Evolutionary conservation across 2,113 vertebrate species (phyloP).

Genomic region (Salminus brasiliensis): DNA sequence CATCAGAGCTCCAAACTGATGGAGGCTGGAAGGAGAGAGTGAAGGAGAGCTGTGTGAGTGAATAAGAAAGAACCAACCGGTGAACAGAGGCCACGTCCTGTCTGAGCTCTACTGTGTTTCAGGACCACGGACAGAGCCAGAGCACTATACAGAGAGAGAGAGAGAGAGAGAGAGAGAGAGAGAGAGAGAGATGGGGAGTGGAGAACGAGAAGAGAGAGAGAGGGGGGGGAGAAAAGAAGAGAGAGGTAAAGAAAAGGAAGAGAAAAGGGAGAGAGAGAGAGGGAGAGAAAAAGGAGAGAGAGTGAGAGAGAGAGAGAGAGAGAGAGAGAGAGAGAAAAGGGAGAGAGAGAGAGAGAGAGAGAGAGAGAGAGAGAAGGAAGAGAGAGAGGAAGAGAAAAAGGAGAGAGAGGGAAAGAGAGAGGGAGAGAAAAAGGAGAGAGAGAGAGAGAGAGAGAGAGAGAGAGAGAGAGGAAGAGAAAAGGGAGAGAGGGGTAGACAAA

Average conservation of each 20-base stretch:
- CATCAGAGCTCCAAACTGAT: slow-evolving; percentile 39
- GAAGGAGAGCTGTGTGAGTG: no score
- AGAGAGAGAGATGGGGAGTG: neutral
- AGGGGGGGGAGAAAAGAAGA: neutral
- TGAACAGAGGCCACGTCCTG: slow-evolving; percentile 3
- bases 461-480: neutral
- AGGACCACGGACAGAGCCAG: no score
- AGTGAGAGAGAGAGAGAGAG: neutral
- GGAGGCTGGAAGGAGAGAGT: slow-evolving; percentile 11
- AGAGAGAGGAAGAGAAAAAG: no score
- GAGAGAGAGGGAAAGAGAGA: no score
- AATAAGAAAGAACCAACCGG: slow-evolving; percentile 3
- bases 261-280: neutral
- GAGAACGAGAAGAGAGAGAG: no score
- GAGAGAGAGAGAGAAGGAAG: neutral
- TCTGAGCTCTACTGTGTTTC: neutral
- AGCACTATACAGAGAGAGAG: no score
- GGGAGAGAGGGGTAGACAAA: neutral
- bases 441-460: no score
- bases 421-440: no score
- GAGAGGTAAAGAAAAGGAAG: neutral
- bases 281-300: neutral
- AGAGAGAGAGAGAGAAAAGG: neutral
- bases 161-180: neutral
- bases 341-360: neutral